phyloP scores from a whole-genome alignment of 2,113 vertebrate species.

The Pogona vitticeps region DNA sequence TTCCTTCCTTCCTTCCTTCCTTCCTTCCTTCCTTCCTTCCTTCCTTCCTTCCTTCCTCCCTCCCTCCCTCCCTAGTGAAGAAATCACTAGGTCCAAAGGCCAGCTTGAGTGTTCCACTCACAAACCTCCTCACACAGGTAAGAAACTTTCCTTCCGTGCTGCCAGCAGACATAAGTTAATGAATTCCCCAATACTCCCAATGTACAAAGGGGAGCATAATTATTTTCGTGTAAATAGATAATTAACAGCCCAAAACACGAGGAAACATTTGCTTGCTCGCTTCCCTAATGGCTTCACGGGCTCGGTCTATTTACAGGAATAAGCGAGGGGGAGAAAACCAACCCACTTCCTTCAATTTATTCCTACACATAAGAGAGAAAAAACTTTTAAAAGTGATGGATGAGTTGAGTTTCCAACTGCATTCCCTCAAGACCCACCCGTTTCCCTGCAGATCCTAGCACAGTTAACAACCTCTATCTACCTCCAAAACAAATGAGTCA shows the following conservation, averaged over 20 bases:
- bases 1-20: too few species aligned
- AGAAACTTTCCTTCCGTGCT: not conserved
- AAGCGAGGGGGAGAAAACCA: not conserved
- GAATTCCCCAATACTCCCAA: not conserved
- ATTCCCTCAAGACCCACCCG: not conserved
- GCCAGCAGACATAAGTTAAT: not conserved
- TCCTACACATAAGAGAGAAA: not conserved
- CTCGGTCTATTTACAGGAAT: not conserved
- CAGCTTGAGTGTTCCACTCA: not conserved
- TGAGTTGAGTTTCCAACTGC: not conserved
- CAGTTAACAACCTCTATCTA: not conserved
- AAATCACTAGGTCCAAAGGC: not conserved
- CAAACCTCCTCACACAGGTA: not conserved
- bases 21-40: too few species aligned
- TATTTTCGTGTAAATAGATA: not conserved
- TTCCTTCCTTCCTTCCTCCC: too few species aligned
- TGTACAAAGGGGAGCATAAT: not conserved
- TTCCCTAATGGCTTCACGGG: not conserved
- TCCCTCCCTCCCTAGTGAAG: too few species aligned
- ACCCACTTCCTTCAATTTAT: accelerated
- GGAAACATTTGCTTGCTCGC: not conserved
- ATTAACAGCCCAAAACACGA: conserved; percentile 18
- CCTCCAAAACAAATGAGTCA: not conserved
- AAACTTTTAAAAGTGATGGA: not conserved
- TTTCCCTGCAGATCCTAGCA: not conserved